Conservation (phyloP, 2,797 vertebrate genomes). For the Urophycis tenuis region DNA sequence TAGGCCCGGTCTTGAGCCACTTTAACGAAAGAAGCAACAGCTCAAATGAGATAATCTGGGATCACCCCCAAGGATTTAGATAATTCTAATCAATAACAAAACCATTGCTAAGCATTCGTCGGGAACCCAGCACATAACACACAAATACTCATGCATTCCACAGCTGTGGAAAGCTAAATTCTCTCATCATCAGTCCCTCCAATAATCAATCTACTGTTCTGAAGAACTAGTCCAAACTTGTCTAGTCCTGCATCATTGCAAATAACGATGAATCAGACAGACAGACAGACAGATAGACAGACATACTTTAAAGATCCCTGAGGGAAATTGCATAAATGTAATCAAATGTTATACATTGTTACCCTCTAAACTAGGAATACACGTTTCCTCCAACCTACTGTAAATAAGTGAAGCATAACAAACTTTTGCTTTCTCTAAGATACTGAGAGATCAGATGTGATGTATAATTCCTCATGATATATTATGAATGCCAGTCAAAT, state of each 20-base stretch:
- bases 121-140: constrained; percentile 46
- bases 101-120: not conserved
- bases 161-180: not conserved
- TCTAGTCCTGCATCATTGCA: not conserved
- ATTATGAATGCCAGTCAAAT: not conserved
- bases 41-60: constrained; percentile 75
- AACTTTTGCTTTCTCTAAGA: not conserved
- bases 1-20: constrained; percentile 74
- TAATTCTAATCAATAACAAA: constrained; percentile 48
- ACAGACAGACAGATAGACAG: too few species aligned
- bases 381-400: not conserved
- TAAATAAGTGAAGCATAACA: not conserved
- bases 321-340: too few species aligned
- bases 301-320: too few species aligned
- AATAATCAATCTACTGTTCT: not conserved
- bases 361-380: too few species aligned
- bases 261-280: too few species aligned
- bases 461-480: not conserved
- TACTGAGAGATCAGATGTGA: not conserved
- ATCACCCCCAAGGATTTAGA: constrained; percentile 72
- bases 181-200: not conserved
- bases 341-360: too few species aligned
- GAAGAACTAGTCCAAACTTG: not conserved
- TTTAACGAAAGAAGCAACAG: constrained; percentile 62
- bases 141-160: constrained; percentile 38